Base-by-base conservation (phyloP, 37 sponge, comb jelly and placozoan genomes). In the Beroe ovata region DNA sequence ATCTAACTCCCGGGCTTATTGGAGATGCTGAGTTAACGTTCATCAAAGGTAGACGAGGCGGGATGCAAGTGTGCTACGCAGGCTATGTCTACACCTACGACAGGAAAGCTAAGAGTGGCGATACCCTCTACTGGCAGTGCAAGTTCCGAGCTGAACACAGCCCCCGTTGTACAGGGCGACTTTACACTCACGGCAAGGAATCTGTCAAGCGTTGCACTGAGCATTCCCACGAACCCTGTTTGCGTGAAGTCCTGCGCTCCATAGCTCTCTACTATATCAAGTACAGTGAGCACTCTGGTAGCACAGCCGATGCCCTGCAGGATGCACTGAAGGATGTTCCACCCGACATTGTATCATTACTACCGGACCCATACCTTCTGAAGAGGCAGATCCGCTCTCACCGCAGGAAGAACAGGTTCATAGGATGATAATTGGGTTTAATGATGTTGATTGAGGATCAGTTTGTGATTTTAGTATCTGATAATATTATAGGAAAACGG, bases 91-190 rank as follows among this genome's bases (percentile, higher is more conserved):
- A n/a, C n/a, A n/a, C n/a, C n/a, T n/a, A n/a, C n/a, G n/a, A n/a
- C n/a, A n/a, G n/a, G n/a, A n/a, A n/a, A n/a, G n/a, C n/a, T n/a
- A n/a, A n/a, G n/a, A n/a, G n/a, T n/a, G n/a, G n/a, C n/a, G n/a
- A n/a, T n/a, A n/a, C n/a, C n/a, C n/a, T n/a, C 54, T 47, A 47
- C 54, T 47, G 54, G 54, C 54, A 47, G 54, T 47, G 54, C 54
- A 47, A 47, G 54, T 47, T 11, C 11, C 54, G 54, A 47, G 54
- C 54, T 47, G 54, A 47, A 11, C 54, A 47, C 11, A 47, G 11
- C 11, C 54, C 54, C 54, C 54, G 54, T 47, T 47, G 54, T 11
- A 47, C 54, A 11, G 54, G 54, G 54, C 6, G 54, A 47, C 54
- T 47, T 11, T 47, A 47, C 54, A 47, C 54, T 11, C 6, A 47